Percentiles rank a stretch among this genome's conserved stretches.
These are phyloP conservation scores for Leptura quadrifasciata DNA, from an alignment of 2,888 invertebrate species.

Conservation along the genomic window DNA sequence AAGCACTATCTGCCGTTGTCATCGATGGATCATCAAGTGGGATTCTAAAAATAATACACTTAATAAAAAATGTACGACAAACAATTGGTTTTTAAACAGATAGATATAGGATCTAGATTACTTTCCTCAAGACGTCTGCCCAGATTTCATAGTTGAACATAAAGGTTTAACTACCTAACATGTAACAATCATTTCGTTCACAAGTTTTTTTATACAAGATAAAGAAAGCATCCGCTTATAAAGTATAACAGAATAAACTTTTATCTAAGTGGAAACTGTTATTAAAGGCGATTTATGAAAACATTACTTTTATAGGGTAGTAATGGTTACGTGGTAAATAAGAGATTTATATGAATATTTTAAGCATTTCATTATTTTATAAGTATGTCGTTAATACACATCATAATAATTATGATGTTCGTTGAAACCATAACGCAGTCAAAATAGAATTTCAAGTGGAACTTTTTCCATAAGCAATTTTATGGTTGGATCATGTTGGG, in stretches of 20 bases:
- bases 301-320: neutral
- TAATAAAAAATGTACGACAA: constrained; percentile 1
- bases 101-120: constrained; percentile 8
- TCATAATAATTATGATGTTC: no score
- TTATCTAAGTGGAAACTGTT: neutral
- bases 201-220: neutral
- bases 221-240: neutral
- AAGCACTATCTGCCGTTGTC: constrained; percentile 7
- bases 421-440: no score
- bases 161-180: constrained; percentile 2
- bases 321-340: neutral
- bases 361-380: neutral
- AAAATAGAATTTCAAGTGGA: no score
- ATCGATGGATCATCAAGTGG: constrained; percentile 3
- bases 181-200: neutral
- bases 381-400: no score
- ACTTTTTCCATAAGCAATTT: no score
- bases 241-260: neutral
- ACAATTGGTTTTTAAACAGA: constrained; percentile 12
- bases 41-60: constrained; percentile 7
- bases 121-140: constrained; percentile 1
- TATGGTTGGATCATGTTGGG: no score
- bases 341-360: neutral
- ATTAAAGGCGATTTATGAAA: neutral
- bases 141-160: neutral